Percentiles rank a stretch among this genome's conserved stretches.
phyloP scores from a whole-genome alignment of 2,888 invertebrate genomes.

The Torymus texanus region DNA sequence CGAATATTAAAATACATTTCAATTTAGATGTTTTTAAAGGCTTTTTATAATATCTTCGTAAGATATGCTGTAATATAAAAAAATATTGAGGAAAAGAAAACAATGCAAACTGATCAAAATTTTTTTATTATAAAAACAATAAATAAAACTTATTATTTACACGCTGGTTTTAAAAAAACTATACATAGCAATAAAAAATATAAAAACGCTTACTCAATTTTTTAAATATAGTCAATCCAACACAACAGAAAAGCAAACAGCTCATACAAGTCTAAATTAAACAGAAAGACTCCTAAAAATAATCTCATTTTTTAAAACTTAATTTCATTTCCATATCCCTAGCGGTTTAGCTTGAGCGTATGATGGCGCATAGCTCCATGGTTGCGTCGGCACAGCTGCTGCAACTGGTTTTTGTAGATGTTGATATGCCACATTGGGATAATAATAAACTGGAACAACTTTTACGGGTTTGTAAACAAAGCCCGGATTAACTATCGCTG shows the following conservation, averaged over 20 bases:
- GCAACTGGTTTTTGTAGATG: constrained; percentile 64
- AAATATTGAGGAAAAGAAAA: background rate
- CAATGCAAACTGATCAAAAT: background rate
- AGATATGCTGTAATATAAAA: no score
- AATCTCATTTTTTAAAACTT: background rate
- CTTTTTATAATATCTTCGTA: no score
- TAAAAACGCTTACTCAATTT: background rate
- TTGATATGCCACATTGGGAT: constrained; percentile 62
- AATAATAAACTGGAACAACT: constrained; percentile 69
- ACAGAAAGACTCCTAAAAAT: constrained; percentile 15
- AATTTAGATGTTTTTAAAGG: no score
- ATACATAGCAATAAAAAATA: background rate
- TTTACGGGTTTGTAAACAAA: constrained; percentile 69
- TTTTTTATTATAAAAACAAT: constrained; percentile 45
- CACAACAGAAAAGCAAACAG: constrained; percentile 10
- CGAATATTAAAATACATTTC: no score
- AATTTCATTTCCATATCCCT: constrained; percentile 66
- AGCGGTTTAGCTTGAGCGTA: constrained; percentile 63
- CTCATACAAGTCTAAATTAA: background rate
- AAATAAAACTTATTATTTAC: constrained; percentile 39
- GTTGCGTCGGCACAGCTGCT: constrained; percentile 58
- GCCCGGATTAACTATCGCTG: constrained; percentile 61
- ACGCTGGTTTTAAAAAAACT: background rate
- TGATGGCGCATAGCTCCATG: constrained; percentile 70
- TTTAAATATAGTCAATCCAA: background rate